Conservation (phyloP, 2,888 invertebrate genomes). For the Anthrax anthrax region DNA sequence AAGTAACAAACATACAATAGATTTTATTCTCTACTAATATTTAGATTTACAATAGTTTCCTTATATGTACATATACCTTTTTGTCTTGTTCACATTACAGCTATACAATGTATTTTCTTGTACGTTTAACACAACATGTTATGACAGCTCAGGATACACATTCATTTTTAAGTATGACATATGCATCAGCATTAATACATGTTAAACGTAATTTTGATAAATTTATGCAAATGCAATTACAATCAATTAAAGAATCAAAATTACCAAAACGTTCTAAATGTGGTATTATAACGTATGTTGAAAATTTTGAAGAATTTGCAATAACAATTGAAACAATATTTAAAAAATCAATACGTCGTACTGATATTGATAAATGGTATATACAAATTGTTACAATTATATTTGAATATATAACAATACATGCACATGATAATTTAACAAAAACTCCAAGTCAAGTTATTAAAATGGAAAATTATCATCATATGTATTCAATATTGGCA, state of each 20-base stretch:
- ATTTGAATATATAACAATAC: slow-evolving; percentile 64
- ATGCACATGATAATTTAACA: slow-evolving; percentile 69
- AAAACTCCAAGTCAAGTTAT: slow-evolving; percentile 88
- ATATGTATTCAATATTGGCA: slow-evolving; percentile 71
- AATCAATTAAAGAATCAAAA: slow-evolving; percentile 62
- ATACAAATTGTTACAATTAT: slow-evolving; percentile 64
- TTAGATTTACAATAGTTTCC: not conserved
- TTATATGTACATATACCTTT: not conserved
- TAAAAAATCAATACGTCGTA: slow-evolving; percentile 67
- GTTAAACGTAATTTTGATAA: slow-evolving; percentile 84
- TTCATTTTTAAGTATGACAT: slow-evolving; percentile 75
- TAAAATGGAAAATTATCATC: slow-evolving; percentile 94
- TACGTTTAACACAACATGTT: slow-evolving; percentile 82
- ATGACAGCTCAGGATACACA: slow-evolving; percentile 78
- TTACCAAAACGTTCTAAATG: slow-evolving; percentile 58
- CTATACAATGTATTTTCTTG: slow-evolving; percentile 87
- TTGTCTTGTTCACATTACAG: slow-evolving; percentile 35
- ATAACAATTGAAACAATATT: slow-evolving; percentile 78
- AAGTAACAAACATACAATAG: too few species aligned
- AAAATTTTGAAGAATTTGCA: slow-evolving; percentile 82
- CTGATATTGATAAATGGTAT: slow-evolving; percentile 88
- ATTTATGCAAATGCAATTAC: slow-evolving; percentile 71
- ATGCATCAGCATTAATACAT: slow-evolving; percentile 72
- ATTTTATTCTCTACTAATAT: not conserved
- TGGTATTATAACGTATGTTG: slow-evolving; percentile 78